Percentiles rank a stretch among this genome's conserved stretches.
These are phyloP conservation scores for Dascyllus trimaculatus DNA, from an alignment of 2,113 vertebrate species.

Conservation along the genomic window DNA sequence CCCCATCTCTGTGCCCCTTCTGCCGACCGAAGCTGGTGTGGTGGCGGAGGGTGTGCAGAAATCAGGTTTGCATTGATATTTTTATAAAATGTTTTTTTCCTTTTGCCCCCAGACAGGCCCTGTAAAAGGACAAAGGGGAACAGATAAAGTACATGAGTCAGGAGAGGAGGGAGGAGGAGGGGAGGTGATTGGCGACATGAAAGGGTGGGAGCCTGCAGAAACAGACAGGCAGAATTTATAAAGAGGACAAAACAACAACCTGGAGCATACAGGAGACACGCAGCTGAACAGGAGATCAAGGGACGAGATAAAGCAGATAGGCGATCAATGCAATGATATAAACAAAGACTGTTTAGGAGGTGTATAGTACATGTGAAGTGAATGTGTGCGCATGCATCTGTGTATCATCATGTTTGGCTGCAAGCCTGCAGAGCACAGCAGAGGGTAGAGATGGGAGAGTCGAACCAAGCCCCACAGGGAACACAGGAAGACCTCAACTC, in stretches of 20 bases:
- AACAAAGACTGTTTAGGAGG: conserved; percentile 52
- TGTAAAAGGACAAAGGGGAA: conserved; percentile 71
- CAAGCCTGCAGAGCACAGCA: conserved; percentile 57
- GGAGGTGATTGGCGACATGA: conserved; percentile 2
- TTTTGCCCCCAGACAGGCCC: conserved; percentile 62
- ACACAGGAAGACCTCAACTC: conserved; percentile 70
- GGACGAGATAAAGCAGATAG: conserved; percentile 62
- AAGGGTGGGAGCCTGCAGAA: conserved; percentile 34
- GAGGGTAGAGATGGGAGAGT: conserved; percentile 62
- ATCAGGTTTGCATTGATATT: conserved; percentile 87
- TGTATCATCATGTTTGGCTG: conserved; percentile 52
- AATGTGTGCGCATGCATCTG: conserved; percentile 26
- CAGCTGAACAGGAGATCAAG: conserved; percentile 54
- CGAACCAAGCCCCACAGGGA: conserved; percentile 63
- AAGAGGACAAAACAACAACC: conserved; percentile 67
- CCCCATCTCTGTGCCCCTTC: conserved; percentile 45
- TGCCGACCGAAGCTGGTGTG: conserved; percentile 41
- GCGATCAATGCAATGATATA: conserved; percentile 72
- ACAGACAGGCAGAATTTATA: conserved; percentile 59
- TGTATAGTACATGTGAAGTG: conserved; percentile 37
- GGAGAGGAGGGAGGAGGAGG: neutral
- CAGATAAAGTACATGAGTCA: conserved; percentile 61
- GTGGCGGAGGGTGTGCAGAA: conserved; percentile 59
- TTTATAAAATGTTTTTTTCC: conserved; percentile 81
- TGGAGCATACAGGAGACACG: conserved; percentile 53